Conservation (phyloP, 2,797 vertebrate genomes). For the Poecile montanus region DNA sequence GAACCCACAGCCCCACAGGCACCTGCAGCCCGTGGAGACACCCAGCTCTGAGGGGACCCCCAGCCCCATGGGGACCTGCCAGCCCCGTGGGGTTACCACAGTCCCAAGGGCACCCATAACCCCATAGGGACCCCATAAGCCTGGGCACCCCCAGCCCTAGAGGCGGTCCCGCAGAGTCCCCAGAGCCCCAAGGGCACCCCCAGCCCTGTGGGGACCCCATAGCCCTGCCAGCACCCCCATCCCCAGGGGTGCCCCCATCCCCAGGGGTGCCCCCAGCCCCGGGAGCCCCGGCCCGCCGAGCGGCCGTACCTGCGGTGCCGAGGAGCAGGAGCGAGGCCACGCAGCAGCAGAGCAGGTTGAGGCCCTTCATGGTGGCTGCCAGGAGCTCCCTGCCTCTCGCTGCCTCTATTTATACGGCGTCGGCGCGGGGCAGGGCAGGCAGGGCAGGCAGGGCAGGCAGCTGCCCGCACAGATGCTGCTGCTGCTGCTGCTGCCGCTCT, state of each 20-base stretch:
- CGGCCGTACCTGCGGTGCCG: constrained; percentile 86
- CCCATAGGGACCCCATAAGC: neutral
- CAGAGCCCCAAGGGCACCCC: neutral
- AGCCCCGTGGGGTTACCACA: neutral
- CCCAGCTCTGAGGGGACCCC: neutral
- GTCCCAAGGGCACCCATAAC: neutral
- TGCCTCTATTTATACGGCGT: constrained; percentile 86
- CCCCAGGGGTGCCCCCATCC: neutral
- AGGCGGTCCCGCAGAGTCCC: neutral
- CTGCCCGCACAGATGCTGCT: constrained; percentile 36
- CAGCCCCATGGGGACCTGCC: neutral
- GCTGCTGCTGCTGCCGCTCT: neutral
- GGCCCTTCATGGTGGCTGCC: constrained; percentile 95
- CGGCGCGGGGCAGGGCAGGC: constrained; percentile 82
- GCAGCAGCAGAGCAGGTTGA: constrained; percentile 90
- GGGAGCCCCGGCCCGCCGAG: neutral
- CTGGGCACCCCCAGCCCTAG: neutral
- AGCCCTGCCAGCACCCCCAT: neutral
- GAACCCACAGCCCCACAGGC: neutral
- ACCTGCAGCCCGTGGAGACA: neutral
- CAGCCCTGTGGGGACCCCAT: accelerated
- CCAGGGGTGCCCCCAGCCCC: neutral
- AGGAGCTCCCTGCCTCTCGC: constrained; percentile 86
- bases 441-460: constrained; percentile 67
- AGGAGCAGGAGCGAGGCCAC: constrained; percentile 86